Evolutionary conservation across 1,140 invertebrate species (phyloP), one percentile per base, ranked within the genome.

Genomic region (Tachypleus tridentatus): DNA sequence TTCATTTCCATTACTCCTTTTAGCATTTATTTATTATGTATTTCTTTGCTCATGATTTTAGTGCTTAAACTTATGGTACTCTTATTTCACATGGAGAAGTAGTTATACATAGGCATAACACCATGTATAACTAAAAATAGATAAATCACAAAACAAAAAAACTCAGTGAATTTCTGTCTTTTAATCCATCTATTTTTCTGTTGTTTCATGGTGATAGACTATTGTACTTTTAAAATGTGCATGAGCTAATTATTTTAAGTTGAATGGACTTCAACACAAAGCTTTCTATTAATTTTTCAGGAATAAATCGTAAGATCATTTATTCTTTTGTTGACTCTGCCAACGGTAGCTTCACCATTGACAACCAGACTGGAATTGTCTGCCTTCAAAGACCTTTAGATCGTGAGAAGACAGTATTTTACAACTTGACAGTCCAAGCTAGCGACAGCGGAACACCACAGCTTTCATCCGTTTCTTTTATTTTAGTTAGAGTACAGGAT

Each of bases 371-470:
- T 73, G 91, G 92, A 57, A 89, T 94, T 64, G 80, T 95, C 5
- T 91, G 87, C 4, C 77, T 94, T 47, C 85, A 84, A 59, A 89
- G 89, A 69, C 79, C 84, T 48, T 76, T 96, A 9, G 94, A 97
- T 77, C 80, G 93, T 57, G 94, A 98, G 81, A 85, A 85, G 4
- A 82, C 84, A 71, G 86, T 88, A 1, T 82, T 86, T 73, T 96
- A 94, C 75, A 90, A 91, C 73, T 77, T 97, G 3, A 85, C 86
- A 1, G 79, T 96, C n/a, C 83, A 84, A 70, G 92, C 91, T 0
- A 75, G 82, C 7, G 92, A 96, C 78, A 83, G 84, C 64, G 91
- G 91, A 1, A 80, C 77, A 0, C 88, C 89, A 2, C 83, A 82
- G 60, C 70, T 88, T 48, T 83, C 81, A 7, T 81, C 81, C 49